phyloP scores from a whole-genome alignment of 2,888 invertebrate species.

The Dryadula phaetusa region DNA sequence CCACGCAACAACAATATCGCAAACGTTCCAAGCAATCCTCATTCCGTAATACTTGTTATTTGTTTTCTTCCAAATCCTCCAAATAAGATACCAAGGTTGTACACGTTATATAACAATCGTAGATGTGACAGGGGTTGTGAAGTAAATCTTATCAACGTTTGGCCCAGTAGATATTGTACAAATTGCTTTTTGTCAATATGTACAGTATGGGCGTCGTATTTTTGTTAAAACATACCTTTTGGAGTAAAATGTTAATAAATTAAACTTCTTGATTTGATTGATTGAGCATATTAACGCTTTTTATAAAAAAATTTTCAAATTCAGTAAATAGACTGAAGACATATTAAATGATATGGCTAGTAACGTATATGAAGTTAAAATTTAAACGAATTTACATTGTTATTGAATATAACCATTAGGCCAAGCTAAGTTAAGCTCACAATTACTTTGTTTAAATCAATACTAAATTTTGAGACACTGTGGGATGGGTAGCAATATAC shows the following conservation, averaged over 20 bases:
- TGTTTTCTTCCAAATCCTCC: slow-evolving; percentile 9
- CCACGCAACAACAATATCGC: neutral
- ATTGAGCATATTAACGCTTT: too few species aligned
- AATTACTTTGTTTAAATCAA: too few species aligned
- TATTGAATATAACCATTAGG: too few species aligned
- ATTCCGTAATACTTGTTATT: neutral
- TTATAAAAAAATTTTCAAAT: too few species aligned
- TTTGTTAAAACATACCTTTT: neutral
- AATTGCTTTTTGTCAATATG: slow-evolving; percentile 15
- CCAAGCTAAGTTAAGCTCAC: too few species aligned
- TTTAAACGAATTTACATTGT: too few species aligned
- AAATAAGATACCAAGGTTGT: neutral
- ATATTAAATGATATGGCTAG: too few species aligned
- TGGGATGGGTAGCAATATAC: too few species aligned
- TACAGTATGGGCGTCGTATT: neutral
- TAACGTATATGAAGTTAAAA: too few species aligned
- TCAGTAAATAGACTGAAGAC: too few species aligned
- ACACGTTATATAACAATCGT: slow-evolving; percentile 14
- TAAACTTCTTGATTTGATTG: neutral
- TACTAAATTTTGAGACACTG: too few species aligned
- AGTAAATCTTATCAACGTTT: slow-evolving; percentile 7
- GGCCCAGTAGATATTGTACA: neutral
- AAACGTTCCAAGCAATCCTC: neutral
- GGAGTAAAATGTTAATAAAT: neutral
- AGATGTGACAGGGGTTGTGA: slow-evolving; percentile 11